Evolutionary conservation across 1,140 invertebrate genomes (phyloP).

Genomic region (Arctopsyche grandis): DNA sequence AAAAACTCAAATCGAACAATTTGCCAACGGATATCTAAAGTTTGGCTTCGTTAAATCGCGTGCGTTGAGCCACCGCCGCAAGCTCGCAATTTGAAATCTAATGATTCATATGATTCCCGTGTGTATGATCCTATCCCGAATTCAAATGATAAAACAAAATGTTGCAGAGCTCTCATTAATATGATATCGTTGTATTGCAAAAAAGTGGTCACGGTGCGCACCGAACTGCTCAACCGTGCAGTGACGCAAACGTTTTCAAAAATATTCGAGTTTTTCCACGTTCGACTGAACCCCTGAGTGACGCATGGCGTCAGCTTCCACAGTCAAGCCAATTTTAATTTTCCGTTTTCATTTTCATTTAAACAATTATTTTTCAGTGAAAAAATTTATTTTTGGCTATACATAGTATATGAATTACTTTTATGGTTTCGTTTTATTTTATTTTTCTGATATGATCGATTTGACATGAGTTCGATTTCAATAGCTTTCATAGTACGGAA

Average conservation of each 20-base stretch:
- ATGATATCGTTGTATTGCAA: conserved; percentile 15
- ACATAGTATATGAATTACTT: too few relatives aligned
- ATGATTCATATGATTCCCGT: background rate
- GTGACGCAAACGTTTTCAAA: conserved; percentile 16
- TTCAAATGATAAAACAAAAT: too few relatives aligned
- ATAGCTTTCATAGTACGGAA: too few relatives aligned
- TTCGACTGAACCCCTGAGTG: conserved; percentile 13
- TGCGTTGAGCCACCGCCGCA: background rate
- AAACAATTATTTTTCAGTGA: background rate
- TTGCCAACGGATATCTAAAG: too few relatives aligned
- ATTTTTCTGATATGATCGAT: too few relatives aligned
- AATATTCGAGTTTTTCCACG: conserved; percentile 12
- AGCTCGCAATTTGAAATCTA: background rate
- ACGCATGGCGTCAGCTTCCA: conserved; percentile 10
- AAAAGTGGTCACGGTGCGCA: background rate
- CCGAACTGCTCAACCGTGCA: conserved; percentile 11
- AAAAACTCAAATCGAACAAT: too few relatives aligned
- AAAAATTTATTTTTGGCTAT: too few relatives aligned
- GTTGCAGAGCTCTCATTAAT: background rate
- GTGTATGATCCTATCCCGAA: too few relatives aligned
- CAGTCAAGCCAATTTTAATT: background rate
- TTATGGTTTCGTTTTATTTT: too few relatives aligned
- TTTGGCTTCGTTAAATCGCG: too few relatives aligned
- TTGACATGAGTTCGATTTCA: too few relatives aligned
- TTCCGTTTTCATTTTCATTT: background rate